Base-by-base conservation (phyloP, 2,113 vertebrate genomes). In the Boleophthalmus pectinirostris region DNA sequence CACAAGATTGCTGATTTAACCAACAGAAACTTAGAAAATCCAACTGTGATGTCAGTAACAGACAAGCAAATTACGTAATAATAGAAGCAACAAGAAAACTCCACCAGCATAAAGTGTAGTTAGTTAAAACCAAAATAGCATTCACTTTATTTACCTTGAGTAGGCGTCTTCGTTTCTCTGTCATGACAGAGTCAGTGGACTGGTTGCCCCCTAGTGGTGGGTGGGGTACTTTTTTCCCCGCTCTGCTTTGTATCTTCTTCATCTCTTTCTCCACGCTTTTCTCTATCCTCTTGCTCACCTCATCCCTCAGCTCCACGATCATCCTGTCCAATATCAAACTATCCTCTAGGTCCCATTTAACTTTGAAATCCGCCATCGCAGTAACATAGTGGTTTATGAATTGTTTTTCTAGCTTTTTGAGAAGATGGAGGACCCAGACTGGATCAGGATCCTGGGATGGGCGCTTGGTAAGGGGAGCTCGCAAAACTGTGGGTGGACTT, bases 351-450 rank as follows among this genome's bases (percentile, higher is more conserved):
- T 94, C 93, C 96, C 96, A 96, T 53, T 92, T 94, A 21, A 92
- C 80, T 71, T 94, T 96, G 45, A 97, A 90, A 29, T 95, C 93
- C 0, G 92, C 82, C 89, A 92, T 93, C 43, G 96, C 95, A 0
- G 56, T 82, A 2, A 92, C 84, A 11, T 97, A 95, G 83, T 96
- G 95, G 73, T 87, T 79, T 93, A 97, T 93, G 83, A 97, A 97
- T 81, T 94, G 93, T 69, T 92, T 94, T 87, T 96, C 95, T 0
- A 96, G 89, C 86, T 96, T 96, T 82, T 89, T 94, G 46, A 97
- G 87, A 11, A 97, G 81, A 12, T 72, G 85, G 71, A 96, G 85
- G 18, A 96, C 92, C 95, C 96, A 96, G 5, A 80, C 21, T 0
- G 94, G 93, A 24, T 96, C 93, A 0, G 93, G 93, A 53, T 94